A percentile compares a stretch with the other conserved stretches of the same genome.
Conservation (phyloP, 2,113 vertebrate genomes). For the Martes martes region DNA sequence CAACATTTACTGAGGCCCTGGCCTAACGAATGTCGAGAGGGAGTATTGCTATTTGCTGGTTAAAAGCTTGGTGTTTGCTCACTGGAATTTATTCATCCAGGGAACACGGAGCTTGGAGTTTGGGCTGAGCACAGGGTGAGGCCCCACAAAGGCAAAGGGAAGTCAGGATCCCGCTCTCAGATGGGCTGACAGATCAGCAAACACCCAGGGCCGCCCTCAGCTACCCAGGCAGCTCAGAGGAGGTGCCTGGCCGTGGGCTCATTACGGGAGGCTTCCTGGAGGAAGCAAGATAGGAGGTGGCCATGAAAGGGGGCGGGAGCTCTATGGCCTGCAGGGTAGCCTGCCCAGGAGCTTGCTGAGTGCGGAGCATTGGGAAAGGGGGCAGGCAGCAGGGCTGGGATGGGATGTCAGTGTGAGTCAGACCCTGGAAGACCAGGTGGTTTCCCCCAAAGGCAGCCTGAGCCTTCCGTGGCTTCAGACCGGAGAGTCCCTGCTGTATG, state of each 20-base stretch:
- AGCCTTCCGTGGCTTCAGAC: not conserved
- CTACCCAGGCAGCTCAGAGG: not conserved
- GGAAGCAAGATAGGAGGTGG: not conserved
- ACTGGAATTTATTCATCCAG: not conserved
- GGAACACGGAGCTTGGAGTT: not conserved
- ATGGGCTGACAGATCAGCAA: not conserved
- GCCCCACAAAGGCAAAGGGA: not conserved
- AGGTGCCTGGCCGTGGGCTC: too few relatives aligned
- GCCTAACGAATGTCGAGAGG: not conserved
- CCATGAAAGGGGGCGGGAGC: not conserved
- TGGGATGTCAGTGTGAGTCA: not conserved
- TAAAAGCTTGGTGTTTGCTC: not conserved
- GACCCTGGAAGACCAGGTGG: not conserved
- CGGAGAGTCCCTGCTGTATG: not conserved
- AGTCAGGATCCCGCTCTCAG: not conserved
- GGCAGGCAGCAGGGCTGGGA: not conserved
- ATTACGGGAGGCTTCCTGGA: not conserved
- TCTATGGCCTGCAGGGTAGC: too few relatives aligned
- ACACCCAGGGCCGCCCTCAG: not conserved
- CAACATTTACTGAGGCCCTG: not conserved
- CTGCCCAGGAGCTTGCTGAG: not conserved
- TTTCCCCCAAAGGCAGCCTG: not conserved
- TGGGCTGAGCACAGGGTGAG: not conserved
- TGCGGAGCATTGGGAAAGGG: not conserved
- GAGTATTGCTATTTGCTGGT: not conserved